A percentile compares a stretch with the other conserved stretches of the same genome.
Conservation (phyloP, 2,113 vertebrate genomes). For the Hyperoodon ampullatus region DNA sequence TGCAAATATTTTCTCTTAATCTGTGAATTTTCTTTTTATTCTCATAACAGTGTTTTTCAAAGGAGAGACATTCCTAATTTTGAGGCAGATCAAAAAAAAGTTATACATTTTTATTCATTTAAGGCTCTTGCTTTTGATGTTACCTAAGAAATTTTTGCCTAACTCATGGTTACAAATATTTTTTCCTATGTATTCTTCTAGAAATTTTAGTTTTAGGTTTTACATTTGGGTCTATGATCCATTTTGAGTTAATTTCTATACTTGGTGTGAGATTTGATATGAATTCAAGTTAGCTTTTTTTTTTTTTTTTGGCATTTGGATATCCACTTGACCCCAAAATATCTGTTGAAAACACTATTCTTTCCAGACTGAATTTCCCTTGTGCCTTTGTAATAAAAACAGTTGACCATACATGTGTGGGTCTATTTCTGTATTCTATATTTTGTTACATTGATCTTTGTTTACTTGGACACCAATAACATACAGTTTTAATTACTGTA, state of each 20-base stretch:
- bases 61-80: background rate
- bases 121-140: background rate
- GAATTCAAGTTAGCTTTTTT: background rate
- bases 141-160: background rate
- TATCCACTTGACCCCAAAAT: background rate
- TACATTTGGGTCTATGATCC: background rate
- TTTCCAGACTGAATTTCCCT: background rate
- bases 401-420: background rate
- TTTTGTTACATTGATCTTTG: background rate
- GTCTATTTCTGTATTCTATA: background rate
- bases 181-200: background rate
- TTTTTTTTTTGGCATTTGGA: background rate
- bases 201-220: background rate
- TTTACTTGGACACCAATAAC: background rate
- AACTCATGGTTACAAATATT: background rate
- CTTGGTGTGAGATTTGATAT: background rate
- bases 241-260: background rate
- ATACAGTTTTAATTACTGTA: background rate
- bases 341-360: background rate
- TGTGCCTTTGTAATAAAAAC: background rate
- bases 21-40: background rate
- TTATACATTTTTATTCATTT: background rate
- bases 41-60: background rate
- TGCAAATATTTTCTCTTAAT: background rate
- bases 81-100: background rate